Evolutionary conservation across 2,888 invertebrate genomes (phyloP).

Genomic region (Diplazon laetatorius): DNA sequence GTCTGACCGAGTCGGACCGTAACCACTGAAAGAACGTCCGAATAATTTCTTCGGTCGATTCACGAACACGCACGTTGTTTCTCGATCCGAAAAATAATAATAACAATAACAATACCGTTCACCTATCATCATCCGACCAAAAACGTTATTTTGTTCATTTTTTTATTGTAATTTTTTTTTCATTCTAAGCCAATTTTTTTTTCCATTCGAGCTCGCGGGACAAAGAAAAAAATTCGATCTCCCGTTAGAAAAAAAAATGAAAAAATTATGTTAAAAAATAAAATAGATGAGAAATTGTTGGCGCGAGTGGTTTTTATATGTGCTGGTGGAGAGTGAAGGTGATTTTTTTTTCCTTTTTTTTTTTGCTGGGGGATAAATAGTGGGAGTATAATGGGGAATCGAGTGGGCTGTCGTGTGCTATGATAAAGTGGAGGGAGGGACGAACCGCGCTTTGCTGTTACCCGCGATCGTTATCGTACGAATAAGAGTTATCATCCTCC

Average conservation of each 20-base stretch:
- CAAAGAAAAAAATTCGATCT: no score
- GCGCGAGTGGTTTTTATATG: constrained; percentile 73
- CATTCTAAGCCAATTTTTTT: no score
- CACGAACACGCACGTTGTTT: neutral
- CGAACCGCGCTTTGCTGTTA: constrained; percentile 14
- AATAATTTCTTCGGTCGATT: neutral
- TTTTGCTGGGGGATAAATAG: no score
- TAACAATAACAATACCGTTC: no score
- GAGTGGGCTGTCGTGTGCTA: neutral
- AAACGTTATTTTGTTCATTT: no score
- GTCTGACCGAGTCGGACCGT: neutral
- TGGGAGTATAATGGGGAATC: no score
- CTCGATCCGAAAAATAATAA: neutral
- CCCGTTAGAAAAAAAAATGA: constrained; percentile 19
- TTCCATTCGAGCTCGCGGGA: no score
- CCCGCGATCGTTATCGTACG: constrained; percentile 65
- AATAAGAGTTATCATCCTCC: constrained; percentile 21
- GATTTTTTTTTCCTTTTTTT: no score
- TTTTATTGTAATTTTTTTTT: no score
- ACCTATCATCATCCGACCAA: constrained; percentile 18
- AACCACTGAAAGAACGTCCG: neutral
- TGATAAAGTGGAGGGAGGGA: constrained; percentile 60
- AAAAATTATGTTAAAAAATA: constrained; percentile 65
- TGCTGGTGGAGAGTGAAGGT: no score
- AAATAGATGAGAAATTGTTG: constrained; percentile 73